Evolutionary conservation across 2,797 vertebrate species (phyloP), one percentile per base, ranked within the genome.

Genomic region (Picus viridis): DNA sequence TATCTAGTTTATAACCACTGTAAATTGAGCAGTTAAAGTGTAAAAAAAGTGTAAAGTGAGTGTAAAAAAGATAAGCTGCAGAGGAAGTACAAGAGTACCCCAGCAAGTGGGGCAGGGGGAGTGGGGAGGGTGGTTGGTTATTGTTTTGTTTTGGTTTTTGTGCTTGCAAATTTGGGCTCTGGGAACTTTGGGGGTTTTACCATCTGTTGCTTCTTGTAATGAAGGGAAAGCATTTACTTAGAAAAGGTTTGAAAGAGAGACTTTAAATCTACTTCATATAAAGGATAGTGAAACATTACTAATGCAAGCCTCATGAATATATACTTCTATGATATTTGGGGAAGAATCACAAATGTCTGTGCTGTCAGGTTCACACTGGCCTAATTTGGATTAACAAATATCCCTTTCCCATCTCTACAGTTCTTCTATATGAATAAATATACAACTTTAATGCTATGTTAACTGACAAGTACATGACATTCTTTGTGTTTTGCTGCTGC

Each of bases 251-350:
- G 70, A 79, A 65, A 51, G 39, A 47, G 29, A 71, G 8, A 14
- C 58, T 92, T 90, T 91, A 74, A 85, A 93, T 94, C 53, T 69
- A 64, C 49, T 84, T 53, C 7, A 16, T 80, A 30, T 23, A 30
- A 93, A 90, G 17, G 84, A 58, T 15, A 71, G 36, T 30, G 32
- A 82, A 88, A 62, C 29, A 6, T 49, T 71, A 26, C 47, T 90
- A 69, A 80, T 89, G 29, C 59, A 83, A 90, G 12, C 34, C 47
- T 90, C 22, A 8, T 27, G 16, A 88, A 75, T 24, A 51, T 51
- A 13, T 51, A 51, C 23, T 23, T 51, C 49, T 23, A 24, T 81
- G 39, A 16, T 73, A 61, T 79, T 76, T 89, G 45, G 47, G 41
- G 34, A 76, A 41, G 87, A 87, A 67, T 94, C 51, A 75, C 63